phyloP scores from a whole-genome alignment of 2,888 invertebrate species.

The Hofmannophila pseudospretella region DNA sequence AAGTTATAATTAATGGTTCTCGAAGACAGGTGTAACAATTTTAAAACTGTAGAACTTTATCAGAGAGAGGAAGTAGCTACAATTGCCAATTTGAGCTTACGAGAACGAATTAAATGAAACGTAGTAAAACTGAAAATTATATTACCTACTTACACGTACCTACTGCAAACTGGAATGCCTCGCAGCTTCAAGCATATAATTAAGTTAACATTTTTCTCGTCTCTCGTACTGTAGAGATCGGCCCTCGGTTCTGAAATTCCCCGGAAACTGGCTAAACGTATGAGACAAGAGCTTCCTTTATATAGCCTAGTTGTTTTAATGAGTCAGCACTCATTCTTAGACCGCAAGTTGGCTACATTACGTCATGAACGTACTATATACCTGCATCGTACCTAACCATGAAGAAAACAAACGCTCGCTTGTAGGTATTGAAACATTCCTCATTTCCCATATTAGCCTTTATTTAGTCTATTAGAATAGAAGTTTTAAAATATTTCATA shows the following conservation, averaged over 20 bases:
- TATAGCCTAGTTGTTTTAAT: constrained; percentile 35
- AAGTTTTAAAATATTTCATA: too few relatives aligned
- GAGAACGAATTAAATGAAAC: background rate
- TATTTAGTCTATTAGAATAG: too few relatives aligned
- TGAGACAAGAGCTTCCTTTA: constrained; percentile 35
- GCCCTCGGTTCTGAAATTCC: constrained; percentile 20
- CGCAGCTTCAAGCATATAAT: background rate
- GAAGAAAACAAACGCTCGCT: too few relatives aligned
- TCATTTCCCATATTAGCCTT: too few relatives aligned
- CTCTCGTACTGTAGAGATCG: background rate
- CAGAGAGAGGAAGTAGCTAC: too few relatives aligned
- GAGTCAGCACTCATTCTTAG: constrained; percentile 42
- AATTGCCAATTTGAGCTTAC: background rate
- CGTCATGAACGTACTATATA: background rate
- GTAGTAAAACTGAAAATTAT: background rate
- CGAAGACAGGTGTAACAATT: background rate
- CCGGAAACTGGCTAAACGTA: constrained; percentile 20
- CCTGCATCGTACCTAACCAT: background rate
- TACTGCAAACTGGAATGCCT: too few relatives aligned
- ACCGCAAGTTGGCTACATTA: constrained; percentile 2
- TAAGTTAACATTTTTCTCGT: background rate
- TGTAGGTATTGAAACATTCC: too few relatives aligned
- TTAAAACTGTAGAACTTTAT: background rate
- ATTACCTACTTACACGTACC: too few relatives aligned
- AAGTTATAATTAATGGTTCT: background rate